Percentiles rank a stretch among this genome's conserved stretches.
These are phyloP conservation scores for Panurus biarmicus DNA, from an alignment of 2,113 vertebrate genomes.

Conservation along the genomic window DNA sequence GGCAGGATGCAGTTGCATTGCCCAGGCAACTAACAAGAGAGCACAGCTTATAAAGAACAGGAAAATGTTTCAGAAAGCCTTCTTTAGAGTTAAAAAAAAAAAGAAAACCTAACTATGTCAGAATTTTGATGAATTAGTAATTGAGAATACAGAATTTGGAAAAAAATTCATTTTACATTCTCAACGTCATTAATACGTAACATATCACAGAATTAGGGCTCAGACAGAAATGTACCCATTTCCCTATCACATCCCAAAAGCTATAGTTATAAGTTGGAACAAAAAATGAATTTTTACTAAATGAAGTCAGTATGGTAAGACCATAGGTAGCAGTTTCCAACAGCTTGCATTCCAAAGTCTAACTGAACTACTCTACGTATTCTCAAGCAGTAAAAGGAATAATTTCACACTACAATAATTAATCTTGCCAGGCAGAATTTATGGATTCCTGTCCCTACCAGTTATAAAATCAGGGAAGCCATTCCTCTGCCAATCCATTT, in stretches of 20 bases:
- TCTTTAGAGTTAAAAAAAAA: not conserved
- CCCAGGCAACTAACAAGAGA: not conserved
- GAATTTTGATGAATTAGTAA: not conserved
- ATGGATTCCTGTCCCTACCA: not conserved
- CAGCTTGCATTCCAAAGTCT: not conserved
- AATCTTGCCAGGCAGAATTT: not conserved
- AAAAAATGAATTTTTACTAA: not conserved
- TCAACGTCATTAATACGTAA: not conserved
- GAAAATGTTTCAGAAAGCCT: not conserved
- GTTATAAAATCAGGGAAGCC: not conserved
- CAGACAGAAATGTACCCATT: not conserved
- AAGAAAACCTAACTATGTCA: not conserved
- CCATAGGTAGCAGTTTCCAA: not conserved
- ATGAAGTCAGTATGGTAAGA: not conserved
- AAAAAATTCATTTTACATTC: not conserved
- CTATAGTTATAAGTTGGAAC: not conserved
- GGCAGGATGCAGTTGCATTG: slow-evolving; percentile 11
- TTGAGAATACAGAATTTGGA: not conserved
- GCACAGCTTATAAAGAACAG: not conserved
- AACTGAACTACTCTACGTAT: not conserved
- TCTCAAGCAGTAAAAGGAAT: not conserved
- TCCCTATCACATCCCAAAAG: not conserved
- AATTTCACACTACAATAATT: not conserved
- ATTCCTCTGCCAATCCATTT: not conserved
- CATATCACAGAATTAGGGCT: not conserved